Percentiles rank a stretch among this genome's conserved stretches.
These are phyloP conservation scores for Synodontis membranacea DNA, from an alignment of 2,113 vertebrate species.

Conservation along the genomic window DNA sequence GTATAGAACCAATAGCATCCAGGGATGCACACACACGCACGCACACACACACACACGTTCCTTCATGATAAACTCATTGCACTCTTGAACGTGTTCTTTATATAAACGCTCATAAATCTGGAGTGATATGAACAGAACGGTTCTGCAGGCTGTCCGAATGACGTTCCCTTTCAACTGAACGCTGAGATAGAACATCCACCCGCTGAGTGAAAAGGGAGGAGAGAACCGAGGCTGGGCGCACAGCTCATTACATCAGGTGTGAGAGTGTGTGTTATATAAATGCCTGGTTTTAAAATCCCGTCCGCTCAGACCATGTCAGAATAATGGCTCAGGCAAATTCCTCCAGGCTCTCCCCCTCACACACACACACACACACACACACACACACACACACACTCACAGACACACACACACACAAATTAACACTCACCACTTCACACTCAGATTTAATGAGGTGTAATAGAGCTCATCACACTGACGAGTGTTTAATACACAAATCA, in stretches of 20 bases:
- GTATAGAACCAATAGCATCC: not conserved
- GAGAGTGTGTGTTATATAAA: not conserved
- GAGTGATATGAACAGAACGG: not conserved
- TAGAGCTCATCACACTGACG: not conserved
- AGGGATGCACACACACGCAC: not conserved
- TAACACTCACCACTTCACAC: not conserved
- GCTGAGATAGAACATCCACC: slow-evolving; percentile 17
- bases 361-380: not conserved
- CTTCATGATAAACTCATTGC: not conserved
- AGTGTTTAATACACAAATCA: slow-evolving; percentile 16
- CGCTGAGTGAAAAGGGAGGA: slow-evolving; percentile 4
- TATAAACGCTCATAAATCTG: slow-evolving; percentile 9
- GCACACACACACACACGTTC: not conserved
- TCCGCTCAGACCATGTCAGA: not conserved
- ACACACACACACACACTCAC: slow-evolving; percentile 10
- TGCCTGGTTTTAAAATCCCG: not conserved
- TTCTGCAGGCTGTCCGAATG: not conserved
- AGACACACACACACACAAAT: too few relatives aligned
- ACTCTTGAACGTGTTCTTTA: not conserved
- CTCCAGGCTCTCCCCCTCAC: slow-evolving; percentile 23
- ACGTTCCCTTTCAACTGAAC: not conserved
- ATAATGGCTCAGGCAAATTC: slow-evolving; percentile 32
- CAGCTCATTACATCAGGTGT: slow-evolving; percentile 18
- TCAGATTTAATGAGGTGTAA: slow-evolving; percentile 14
- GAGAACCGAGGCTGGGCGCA: not conserved